A percentile compares a stretch with the other conserved stretches of the same genome.
phyloP scores from a whole-genome alignment of 2,888 invertebrate genomes.

The Leptarthrus brevirostris region DNA sequence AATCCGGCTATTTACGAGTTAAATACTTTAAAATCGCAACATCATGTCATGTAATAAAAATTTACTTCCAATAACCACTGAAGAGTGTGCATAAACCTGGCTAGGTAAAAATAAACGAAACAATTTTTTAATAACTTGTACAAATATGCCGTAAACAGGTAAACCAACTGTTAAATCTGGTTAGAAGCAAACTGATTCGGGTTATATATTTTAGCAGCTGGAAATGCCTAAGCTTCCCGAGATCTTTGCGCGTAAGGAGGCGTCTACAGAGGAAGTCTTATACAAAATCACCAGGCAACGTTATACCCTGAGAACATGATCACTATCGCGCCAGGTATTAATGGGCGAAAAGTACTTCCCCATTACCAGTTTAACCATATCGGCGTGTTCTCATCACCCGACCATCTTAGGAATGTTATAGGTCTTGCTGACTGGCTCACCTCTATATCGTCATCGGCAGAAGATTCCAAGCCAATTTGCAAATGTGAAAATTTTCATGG shows the following conservation, averaged over 20 bases:
- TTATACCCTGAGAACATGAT: constrained; percentile 42
- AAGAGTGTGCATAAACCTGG: neutral
- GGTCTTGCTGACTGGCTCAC: neutral
- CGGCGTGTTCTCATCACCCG: neutral
- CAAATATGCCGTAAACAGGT: neutral
- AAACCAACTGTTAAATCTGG: constrained; percentile 23
- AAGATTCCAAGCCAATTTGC: neutral
- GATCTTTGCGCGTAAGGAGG: neutral
- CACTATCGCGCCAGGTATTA: constrained; percentile 40
- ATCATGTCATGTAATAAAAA: no score
- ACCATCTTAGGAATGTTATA: neutral
- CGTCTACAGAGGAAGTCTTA: neutral
- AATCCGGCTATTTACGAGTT: no score
- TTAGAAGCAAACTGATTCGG: constrained; percentile 17
- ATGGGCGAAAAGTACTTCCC: constrained; percentile 45
- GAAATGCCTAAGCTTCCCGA: neutral
- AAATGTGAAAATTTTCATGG: neutral
- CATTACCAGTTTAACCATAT: constrained; percentile 16
- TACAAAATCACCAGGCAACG: neutral
- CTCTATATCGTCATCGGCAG: neutral
- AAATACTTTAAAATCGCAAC: no score
- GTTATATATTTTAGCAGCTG: constrained; percentile 2
- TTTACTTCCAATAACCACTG: no score
- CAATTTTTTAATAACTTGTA: neutral
- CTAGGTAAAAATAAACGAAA: neutral